These are phyloP conservation scores for Diorhabda carinulata DNA, from an alignment of 1,140 invertebrate genomes.

Conservation along the genomic window DNA sequence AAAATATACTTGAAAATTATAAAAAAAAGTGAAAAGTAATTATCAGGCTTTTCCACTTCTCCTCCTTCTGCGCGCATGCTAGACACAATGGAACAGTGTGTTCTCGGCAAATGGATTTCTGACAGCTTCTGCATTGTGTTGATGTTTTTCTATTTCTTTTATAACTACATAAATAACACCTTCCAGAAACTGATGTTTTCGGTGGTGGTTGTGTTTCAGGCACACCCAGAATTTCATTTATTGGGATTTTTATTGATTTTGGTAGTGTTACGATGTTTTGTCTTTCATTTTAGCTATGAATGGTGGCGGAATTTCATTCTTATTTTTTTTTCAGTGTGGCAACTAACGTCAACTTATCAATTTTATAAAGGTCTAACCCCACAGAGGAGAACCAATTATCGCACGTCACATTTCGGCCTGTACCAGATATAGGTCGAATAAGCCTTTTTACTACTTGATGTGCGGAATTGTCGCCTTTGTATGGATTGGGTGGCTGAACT, in stretches of 20 bases:
- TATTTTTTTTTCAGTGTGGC: conserved; percentile 21
- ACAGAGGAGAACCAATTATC: conserved; percentile 43
- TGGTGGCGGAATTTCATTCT: conserved; percentile 42
- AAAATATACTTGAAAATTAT: too few species aligned
- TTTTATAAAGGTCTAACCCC: neutral
- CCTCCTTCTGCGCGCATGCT: too few species aligned
- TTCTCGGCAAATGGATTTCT: too few species aligned
- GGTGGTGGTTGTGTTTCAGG: too few species aligned
- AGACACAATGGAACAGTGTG: too few species aligned
- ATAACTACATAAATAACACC: too few species aligned
- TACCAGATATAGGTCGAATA: conserved; percentile 23
- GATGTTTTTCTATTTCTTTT: too few species aligned
- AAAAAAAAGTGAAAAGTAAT: too few species aligned
- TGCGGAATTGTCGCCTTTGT: conserved; percentile 34
- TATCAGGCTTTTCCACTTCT: too few species aligned
- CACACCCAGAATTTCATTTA: too few species aligned
- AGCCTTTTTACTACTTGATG: conserved; percentile 16
- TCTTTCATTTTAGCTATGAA: conserved; percentile 33
- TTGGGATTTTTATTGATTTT: neutral
- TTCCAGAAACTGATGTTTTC: too few species aligned
- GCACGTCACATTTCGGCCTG: conserved; percentile 43
- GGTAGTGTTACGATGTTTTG: neutral
- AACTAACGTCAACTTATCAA: neutral
- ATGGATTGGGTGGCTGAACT: conserved; percentile 37
- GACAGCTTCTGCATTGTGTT: too few species aligned